phyloP scores from a whole-genome alignment of 2,797 vertebrate genomes.

The Cynodonichthys magdalenae region DNA sequence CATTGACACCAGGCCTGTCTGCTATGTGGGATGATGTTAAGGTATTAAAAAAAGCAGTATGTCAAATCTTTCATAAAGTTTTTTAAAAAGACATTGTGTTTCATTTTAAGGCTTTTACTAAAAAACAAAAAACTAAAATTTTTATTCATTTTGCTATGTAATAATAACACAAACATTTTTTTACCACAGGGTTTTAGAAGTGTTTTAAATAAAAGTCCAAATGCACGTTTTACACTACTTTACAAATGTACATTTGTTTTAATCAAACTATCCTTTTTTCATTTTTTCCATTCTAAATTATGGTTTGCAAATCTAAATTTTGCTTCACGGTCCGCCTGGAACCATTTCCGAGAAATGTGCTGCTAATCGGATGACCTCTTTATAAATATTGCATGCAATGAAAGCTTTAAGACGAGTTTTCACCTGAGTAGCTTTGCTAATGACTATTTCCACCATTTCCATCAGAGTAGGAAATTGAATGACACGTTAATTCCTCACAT shows the following conservation, averaged over 20 bases:
- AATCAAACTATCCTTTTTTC: background rate
- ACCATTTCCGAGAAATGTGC: slow-evolving; percentile 7
- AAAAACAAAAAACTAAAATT: too few species aligned
- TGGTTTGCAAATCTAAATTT: slow-evolving; percentile 5
- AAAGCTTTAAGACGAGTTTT: slow-evolving; percentile 56
- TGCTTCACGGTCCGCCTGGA: slow-evolving; percentile 14
- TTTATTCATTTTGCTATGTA: too few species aligned
- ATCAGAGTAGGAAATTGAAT: slow-evolving; percentile 50
- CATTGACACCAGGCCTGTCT: too few species aligned
- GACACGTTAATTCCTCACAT: slow-evolving; percentile 36
- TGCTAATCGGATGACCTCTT: slow-evolving; percentile 53
- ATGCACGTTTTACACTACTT: background rate
- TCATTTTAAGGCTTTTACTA: too few species aligned
- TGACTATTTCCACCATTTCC: slow-evolving; percentile 54
- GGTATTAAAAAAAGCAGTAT: too few species aligned
- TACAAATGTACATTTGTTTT: background rate
- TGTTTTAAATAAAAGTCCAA: background rate
- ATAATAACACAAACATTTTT: too few species aligned
- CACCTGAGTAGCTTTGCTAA: slow-evolving; percentile 65
- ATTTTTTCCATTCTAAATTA: background rate
- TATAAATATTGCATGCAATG: slow-evolving; percentile 56
- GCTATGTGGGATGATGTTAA: too few species aligned
- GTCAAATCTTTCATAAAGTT: too few species aligned
- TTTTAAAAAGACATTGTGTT: too few species aligned
- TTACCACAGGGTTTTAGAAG: too few species aligned